Evolutionary conservation across 2,888 invertebrate genomes (phyloP).

Genomic region (Caenorhabditis drosophilae): DNA sequence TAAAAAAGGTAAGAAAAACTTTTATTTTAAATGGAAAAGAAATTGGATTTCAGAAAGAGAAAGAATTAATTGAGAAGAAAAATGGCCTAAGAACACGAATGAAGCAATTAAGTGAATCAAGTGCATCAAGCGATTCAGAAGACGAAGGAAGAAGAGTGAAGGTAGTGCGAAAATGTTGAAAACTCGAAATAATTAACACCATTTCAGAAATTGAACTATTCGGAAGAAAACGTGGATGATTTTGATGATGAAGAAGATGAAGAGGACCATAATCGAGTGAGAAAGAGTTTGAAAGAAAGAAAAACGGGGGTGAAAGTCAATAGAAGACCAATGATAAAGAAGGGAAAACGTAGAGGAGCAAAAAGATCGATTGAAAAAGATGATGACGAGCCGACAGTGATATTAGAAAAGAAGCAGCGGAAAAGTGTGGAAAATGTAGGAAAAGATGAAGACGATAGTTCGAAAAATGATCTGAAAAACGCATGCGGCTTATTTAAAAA

Average conservation of each 20-base stretch:
- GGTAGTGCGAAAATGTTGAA: too few species aligned
- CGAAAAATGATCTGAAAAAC: too few species aligned
- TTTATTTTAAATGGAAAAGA: too few species aligned
- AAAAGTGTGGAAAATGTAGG: not conserved
- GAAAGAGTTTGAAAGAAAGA: not conserved
- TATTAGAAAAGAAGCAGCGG: not conserved
- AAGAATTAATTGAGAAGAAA: not conserved
- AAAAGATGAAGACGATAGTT: slow-evolving; percentile 5
- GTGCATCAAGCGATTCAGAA: slow-evolving; percentile 10
- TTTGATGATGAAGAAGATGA: slow-evolving; percentile 1
- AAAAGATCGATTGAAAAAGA: too few species aligned
- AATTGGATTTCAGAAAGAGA: too few species aligned
- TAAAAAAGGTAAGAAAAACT: slow-evolving; percentile 4
- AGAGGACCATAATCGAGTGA: not conserved
- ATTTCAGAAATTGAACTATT: too few species aligned
- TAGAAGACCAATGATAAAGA: too few species aligned
- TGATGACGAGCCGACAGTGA: not conserved
- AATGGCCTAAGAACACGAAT: not conserved
- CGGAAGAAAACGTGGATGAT: not conserved
- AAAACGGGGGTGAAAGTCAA: not conserved
- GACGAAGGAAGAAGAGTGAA: too few species aligned
- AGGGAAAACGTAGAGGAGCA: too few species aligned
- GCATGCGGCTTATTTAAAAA: too few species aligned
- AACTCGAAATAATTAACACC: too few species aligned
- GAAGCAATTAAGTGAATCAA: slow-evolving; percentile 21